These are phyloP conservation scores for Eueremaeus valkanovi DNA, from an alignment of 2,888 invertebrate genomes.

Conservation along the genomic window DNA sequence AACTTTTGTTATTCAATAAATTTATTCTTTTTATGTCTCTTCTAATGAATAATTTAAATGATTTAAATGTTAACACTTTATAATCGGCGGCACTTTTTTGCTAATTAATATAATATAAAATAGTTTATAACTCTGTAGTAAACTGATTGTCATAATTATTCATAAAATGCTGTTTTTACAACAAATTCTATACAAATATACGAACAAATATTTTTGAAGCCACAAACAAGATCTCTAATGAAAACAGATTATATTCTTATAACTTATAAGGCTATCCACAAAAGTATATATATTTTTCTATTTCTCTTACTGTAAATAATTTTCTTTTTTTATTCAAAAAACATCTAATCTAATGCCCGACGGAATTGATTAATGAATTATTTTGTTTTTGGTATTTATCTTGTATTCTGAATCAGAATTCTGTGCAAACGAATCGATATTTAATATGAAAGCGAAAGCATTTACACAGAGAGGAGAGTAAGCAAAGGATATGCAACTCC, in stretches of 20 bases:
- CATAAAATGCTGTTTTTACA: no score
- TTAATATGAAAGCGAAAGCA: neutral
- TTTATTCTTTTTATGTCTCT: neutral
- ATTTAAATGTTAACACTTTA: neutral
- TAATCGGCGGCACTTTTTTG: neutral
- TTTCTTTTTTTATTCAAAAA: neutral
- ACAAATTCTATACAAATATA: no score
- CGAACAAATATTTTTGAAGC: no score
- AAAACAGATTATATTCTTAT: neutral
- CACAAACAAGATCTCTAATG: neutral
- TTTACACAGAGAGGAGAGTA: no score
- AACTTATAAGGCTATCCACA: neutral
- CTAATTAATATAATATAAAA: neutral
- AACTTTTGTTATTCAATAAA: neutral
- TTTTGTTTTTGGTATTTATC: neutral
- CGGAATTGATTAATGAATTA: slow-evolving; percentile 12
- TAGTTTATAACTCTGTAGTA: no score
- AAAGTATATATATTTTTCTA: neutral
- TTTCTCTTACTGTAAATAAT: slow-evolving; percentile 6
- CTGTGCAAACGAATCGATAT: neutral
- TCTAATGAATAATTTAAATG: neutral
- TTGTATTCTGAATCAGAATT: neutral
- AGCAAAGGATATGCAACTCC: no score
- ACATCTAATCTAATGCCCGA: neutral
- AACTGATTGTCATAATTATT: no score